Base-by-base conservation (phyloP, 1,140 invertebrate genomes). In the Plectrocnemia conspersa region DNA sequence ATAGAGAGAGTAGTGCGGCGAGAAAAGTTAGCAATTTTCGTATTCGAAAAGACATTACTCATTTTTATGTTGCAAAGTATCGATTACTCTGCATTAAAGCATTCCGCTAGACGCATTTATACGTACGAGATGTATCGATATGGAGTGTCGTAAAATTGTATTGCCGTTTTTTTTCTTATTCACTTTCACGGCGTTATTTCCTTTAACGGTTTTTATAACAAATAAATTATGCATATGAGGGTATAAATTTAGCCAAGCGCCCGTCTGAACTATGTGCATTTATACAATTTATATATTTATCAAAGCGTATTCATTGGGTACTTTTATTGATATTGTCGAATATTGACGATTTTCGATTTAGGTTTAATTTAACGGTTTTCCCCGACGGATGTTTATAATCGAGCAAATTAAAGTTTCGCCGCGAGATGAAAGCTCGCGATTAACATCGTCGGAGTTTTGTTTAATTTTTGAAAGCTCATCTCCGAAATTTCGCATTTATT, bases 201-300 rank as follows among this genome's bases (percentile, higher is more conserved):
- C 44, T 22, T 21, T 52, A 41, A 18, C 42, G 35, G 22, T 56
- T 27, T 55, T 50, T 38, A 50, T 38, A 50, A 50, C 40, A 50
- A 59, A 59, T 59, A 59, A 52, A 59, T 59, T 55, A 48, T 54
- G 58, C 58, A 59, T 52, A 55, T 55, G 18, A 50, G 29, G n/a
- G 16, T 33, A 54, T 59, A 59, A 59, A 59, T 59, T 44, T 25
- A 19, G 23, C 19, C 22, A 49, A 5, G 27, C 29, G 16, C 15
- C n/a, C 27, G 11, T 13, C n/a, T n/a, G n/a, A n/a, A n/a, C n/a
- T n/a, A n/a, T n/a, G n/a, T n/a, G n/a, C n/a, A n/a, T n/a, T n/a
- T n/a, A n/a, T n/a, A n/a, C n/a, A n/a, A n/a, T n/a, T n/a, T n/a
- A n/a, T n/a, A n/a, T n/a, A n/a, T n/a, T n/a, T n/a, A n/a, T n/a